Evolutionary conservation across 2,888 invertebrate species (phyloP).

Genomic region (Zaprionus obscuricornis): DNA sequence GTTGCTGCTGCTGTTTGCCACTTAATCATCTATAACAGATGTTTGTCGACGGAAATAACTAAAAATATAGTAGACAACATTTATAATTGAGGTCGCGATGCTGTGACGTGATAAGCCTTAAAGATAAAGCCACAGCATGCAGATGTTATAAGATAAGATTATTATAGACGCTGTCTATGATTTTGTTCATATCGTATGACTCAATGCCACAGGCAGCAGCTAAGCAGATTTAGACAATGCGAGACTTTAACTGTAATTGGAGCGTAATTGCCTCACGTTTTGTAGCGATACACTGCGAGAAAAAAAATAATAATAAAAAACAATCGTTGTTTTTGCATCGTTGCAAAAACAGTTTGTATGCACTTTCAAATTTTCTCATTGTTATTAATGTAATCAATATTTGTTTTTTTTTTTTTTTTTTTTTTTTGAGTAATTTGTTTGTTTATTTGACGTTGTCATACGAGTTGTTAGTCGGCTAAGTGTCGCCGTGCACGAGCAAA

Average conservation of each 20-base stretch:
- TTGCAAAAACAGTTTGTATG: no score
- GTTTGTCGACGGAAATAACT: constrained; percentile 41
- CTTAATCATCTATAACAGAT: constrained; percentile 7
- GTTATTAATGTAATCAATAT: constrained; percentile 3
- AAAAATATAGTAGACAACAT: not conserved
- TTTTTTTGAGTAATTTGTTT: constrained; percentile 6
- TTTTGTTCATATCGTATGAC: constrained; percentile 12
- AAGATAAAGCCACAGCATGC: not conserved
- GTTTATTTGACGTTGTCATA: constrained; percentile 35
- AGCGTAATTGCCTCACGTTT: constrained; percentile 37
- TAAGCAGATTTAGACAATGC: not conserved
- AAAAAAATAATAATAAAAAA: no score
- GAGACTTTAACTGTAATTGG: constrained; percentile 7
- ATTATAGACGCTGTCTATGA: not conserved
- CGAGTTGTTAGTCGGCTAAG: constrained; percentile 1
- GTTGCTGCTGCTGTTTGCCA: no score
- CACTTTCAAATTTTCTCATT: constrained; percentile 6
- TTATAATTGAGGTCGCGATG: constrained; percentile 38
- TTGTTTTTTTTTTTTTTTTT: not conserved
- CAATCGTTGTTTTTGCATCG: no score
- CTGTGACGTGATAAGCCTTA: constrained; percentile 17
- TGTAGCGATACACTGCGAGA: constrained; percentile 3
- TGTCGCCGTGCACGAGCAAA: constrained; percentile 18
- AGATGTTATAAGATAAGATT: constrained; percentile 38
- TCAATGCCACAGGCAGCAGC: constrained; percentile 22